phyloP scores from a whole-genome alignment of 2,797 vertebrate species.

The Poeciliopsis turneri region DNA sequence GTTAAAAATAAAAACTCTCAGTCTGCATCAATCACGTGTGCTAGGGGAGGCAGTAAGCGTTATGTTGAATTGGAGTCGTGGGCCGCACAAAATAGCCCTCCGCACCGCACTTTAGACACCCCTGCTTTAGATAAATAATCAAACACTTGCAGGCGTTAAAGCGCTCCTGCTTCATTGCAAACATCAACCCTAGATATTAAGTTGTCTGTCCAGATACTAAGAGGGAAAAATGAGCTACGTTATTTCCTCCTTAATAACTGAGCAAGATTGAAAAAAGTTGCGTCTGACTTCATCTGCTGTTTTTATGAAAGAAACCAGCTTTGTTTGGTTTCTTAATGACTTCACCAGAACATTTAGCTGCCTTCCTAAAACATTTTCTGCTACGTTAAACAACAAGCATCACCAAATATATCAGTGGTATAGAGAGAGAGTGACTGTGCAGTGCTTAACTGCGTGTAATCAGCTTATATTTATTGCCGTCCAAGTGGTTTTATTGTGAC shows the following conservation, averaged over 20 bases:
- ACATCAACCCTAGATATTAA: not conserved
- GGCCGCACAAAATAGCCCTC: too few relatives aligned
- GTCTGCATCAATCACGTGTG: too few relatives aligned
- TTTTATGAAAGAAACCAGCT: not conserved
- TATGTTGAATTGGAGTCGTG: not conserved
- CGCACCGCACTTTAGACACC: too few relatives aligned
- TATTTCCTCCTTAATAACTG: not conserved
- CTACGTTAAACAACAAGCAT: not conserved
- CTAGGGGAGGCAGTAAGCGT: too few relatives aligned
- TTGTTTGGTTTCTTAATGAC: not conserved
- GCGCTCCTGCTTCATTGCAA: not conserved
- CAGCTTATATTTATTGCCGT: not conserved
- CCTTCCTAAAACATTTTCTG: slow-evolving; percentile 1
- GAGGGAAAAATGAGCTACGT: not conserved
- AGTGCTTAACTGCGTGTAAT: not conserved
- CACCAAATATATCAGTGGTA: not conserved
- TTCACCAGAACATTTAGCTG: not conserved
- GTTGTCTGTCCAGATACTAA: not conserved
- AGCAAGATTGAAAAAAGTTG: not conserved
- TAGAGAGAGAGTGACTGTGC: not conserved
- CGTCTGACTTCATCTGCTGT: not conserved
- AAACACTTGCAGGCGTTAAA: not conserved
- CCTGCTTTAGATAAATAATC: not conserved
- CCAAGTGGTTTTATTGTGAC: not conserved
- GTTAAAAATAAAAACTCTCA: too few relatives aligned